A percentile compares a stretch with the other conserved stretches of the same genome.
phyloP scores from a whole-genome alignment of 2,797 vertebrate genomes.

The Myotis myotis region DNA sequence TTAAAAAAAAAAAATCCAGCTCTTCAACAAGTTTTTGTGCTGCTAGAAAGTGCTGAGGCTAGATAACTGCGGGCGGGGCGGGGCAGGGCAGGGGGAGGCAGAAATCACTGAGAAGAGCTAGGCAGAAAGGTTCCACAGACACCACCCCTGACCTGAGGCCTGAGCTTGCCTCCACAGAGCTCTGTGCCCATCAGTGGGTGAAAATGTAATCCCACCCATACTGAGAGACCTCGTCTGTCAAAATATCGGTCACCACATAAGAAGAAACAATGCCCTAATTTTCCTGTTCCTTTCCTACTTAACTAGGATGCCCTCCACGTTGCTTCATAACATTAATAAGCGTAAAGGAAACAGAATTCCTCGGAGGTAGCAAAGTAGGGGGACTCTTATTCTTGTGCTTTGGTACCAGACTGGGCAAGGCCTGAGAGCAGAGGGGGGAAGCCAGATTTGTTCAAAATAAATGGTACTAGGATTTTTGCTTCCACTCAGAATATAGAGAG shows the following conservation, averaged over 20 bases:
- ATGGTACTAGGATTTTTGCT: neutral
- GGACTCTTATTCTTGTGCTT: neutral
- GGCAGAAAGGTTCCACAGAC: neutral
- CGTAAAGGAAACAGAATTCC: neutral
- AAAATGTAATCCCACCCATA: neutral
- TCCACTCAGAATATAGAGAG: neutral
- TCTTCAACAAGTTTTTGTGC: neutral
- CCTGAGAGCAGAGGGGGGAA: neutral
- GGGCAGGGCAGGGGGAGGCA: rapidly evolving
- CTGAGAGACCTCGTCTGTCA: neutral
- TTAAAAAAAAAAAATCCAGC: neutral
- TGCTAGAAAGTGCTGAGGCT: neutral
- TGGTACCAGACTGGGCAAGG: neutral
- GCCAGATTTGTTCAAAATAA: neutral
- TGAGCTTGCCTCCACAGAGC: neutral
- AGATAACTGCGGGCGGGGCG: neutral
- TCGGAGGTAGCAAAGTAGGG: neutral
- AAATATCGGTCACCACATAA: neutral
- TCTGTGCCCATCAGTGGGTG: neutral
- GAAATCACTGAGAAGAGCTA: neutral
- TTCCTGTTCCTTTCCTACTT: neutral
- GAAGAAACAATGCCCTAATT: neutral
- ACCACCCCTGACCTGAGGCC: neutral
- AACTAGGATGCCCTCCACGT: neutral
- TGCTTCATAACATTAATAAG: neutral